Evolutionary conservation across 2,113 vertebrate genomes (phyloP).

Genomic region (Ramphastos sulfuratus): DNA sequence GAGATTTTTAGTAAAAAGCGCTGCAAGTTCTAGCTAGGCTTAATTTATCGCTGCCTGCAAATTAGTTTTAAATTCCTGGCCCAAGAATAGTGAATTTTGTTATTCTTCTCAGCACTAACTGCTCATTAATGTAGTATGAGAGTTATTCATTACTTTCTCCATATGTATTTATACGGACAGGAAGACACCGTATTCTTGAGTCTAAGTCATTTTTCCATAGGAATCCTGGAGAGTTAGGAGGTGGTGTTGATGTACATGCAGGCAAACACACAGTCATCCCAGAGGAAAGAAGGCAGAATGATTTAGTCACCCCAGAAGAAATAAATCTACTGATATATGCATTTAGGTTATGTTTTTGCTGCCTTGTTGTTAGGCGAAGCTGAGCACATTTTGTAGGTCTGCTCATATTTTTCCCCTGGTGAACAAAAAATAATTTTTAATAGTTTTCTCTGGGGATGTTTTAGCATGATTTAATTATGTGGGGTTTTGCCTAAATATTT

Average conservation of each 20-base stretch:
- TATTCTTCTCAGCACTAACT: not conserved
- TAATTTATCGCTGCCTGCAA: constrained; percentile 36
- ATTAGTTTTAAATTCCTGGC: constrained; percentile 32
- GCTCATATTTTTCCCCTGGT: not conserved
- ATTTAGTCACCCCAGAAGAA: constrained; percentile 18
- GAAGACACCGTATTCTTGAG: not conserved
- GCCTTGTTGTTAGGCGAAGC: not conserved
- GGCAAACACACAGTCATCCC: not conserved
- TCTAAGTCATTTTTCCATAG: constrained; percentile 41
- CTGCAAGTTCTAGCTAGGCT: not conserved
- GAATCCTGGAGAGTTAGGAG: constrained; percentile 7
- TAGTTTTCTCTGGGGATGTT: not conserved
- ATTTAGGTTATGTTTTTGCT: constrained; percentile 1
- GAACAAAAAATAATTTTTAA: constrained; percentile 3
- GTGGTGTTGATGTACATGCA: not conserved
- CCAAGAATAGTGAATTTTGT: not conserved
- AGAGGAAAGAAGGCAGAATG: not conserved
- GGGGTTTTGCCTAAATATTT: not conserved
- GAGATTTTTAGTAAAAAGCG: constrained; percentile 16
- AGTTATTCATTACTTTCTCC: constrained; percentile 1
- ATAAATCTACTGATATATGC: constrained; percentile 12
- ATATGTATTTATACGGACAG: not conserved
- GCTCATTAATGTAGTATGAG: not conserved
- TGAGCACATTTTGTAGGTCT: not conserved
- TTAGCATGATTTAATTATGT: not conserved